Evolutionary conservation across 2,797 vertebrate species (phyloP).

Genomic region (Lacerta bilineata): DNA sequence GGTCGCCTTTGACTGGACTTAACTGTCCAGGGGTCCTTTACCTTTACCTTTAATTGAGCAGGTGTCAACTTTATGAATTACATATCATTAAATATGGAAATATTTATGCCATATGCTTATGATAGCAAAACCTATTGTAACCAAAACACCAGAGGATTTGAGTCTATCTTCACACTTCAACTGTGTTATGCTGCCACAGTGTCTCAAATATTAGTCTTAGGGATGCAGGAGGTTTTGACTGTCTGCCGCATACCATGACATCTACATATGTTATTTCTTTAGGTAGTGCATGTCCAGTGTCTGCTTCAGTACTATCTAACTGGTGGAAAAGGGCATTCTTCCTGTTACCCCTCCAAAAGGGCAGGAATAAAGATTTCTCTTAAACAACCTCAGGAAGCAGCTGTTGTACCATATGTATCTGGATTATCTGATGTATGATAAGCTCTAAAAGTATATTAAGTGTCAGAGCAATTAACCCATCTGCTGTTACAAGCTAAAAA

Average conservation of each 20-base stretch:
- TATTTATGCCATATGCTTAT: neutral
- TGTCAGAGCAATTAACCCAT: conserved; percentile 17
- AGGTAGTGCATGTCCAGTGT: neutral
- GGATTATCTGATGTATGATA: too few relatives aligned
- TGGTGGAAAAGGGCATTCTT: neutral
- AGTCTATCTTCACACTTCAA: neutral
- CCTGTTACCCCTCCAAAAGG: neutral
- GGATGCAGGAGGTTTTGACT: neutral
- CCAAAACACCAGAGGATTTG: neutral
- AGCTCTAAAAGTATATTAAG: neutral
- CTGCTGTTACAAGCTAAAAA: conserved; percentile 18
- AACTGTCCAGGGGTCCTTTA: too few relatives aligned
- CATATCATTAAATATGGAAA: neutral
- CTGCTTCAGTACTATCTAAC: neutral
- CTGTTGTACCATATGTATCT: neutral
- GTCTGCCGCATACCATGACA: neutral
- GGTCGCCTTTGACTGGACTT: too few relatives aligned
- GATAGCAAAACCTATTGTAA: neutral
- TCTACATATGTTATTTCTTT: neutral
- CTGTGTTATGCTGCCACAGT: neutral
- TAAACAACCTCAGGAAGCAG: neutral
- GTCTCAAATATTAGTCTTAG: neutral
- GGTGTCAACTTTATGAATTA: neutral
- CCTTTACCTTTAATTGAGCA: too few relatives aligned
- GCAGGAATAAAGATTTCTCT: neutral